Percentiles rank a stretch among this genome's conserved stretches.
Evolutionary conservation across 2,888 invertebrate genomes (phyloP).

Genomic region (Pherbina coryleti): DNA sequence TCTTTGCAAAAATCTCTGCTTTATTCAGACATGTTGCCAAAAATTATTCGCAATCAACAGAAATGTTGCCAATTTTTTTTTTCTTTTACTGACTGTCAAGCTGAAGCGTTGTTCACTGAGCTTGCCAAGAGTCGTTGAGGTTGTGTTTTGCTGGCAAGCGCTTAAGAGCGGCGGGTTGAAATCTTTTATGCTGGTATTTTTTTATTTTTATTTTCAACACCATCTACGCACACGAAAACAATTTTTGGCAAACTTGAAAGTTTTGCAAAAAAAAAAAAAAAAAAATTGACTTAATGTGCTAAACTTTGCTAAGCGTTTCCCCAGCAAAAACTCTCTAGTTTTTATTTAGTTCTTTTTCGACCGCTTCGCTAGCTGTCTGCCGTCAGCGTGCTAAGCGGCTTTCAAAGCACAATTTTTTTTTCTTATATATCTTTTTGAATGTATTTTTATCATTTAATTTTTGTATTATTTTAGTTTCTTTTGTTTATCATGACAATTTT

Average conservation of each 20-base stretch:
- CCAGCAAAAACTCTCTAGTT: too few species aligned
- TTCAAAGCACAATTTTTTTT: not conserved
- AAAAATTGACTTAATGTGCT: too few species aligned
- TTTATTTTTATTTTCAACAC: not conserved
- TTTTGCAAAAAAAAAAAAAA: too few species aligned
- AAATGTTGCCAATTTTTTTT: slow-evolving; percentile 17
- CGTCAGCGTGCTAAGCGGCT: not conserved
- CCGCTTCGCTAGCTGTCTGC: too few species aligned
- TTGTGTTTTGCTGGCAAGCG: not conserved
- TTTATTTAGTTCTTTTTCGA: too few species aligned
- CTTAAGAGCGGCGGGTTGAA: too few species aligned
- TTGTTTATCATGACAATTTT: not conserved
- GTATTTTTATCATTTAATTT: not conserved
- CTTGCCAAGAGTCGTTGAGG: not conserved
- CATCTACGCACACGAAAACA: not conserved
- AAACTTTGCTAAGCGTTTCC: too few species aligned
- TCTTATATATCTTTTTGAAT: not conserved
- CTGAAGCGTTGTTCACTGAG: too few species aligned
- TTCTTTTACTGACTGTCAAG: not conserved
- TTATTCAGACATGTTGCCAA: not conserved
- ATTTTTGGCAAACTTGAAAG: too few species aligned
- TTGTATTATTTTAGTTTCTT: not conserved
- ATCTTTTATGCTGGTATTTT: not conserved
- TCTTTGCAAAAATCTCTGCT: too few species aligned
- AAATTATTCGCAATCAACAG: slow-evolving; percentile 19